Percentiles rank a stretch among this genome's conserved stretches.
These are phyloP conservation scores for Cacoxenus indagator DNA, from an alignment of 2,888 invertebrate species.

Conservation along the genomic window DNA sequence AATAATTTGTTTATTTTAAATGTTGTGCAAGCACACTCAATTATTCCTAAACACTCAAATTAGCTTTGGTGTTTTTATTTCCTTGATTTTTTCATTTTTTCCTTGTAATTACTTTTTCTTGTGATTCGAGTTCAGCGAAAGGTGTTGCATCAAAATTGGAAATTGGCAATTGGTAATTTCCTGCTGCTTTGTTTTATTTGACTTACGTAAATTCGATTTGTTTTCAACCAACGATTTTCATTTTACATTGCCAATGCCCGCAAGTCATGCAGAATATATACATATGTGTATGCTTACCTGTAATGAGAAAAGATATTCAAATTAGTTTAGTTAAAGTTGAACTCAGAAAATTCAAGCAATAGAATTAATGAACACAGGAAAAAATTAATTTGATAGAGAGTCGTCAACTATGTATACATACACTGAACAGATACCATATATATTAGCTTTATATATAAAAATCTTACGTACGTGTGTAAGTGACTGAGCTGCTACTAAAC, in stretches of 20 bases:
- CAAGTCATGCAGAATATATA: background rate
- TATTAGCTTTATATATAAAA: no score
- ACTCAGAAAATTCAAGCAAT: background rate
- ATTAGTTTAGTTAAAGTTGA: conserved; percentile 30
- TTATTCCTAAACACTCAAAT: no score
- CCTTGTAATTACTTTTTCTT: no score
- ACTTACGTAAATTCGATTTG: conserved; percentile 1
- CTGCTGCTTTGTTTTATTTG: no score
- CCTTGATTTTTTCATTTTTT: background rate
- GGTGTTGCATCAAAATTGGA: no score
- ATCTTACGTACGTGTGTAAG: no score
- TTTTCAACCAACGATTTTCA: conserved; percentile 5
- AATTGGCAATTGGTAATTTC: no score
- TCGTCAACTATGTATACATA: background rate
- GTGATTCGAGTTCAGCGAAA: no score
- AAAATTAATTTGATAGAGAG: background rate
- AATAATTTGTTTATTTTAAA: conserved; percentile 17
- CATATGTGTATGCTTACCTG: conserved; percentile 35
- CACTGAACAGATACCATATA: no score
- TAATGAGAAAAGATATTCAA: conserved; percentile 28
- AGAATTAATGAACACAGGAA: background rate
- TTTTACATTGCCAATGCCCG: background rate
- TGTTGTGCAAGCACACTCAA: background rate
- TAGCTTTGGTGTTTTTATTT: background rate
- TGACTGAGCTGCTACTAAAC: no score